Conservation (phyloP, 2,888 invertebrate species). For the Apomyelois bistriatella region DNA sequence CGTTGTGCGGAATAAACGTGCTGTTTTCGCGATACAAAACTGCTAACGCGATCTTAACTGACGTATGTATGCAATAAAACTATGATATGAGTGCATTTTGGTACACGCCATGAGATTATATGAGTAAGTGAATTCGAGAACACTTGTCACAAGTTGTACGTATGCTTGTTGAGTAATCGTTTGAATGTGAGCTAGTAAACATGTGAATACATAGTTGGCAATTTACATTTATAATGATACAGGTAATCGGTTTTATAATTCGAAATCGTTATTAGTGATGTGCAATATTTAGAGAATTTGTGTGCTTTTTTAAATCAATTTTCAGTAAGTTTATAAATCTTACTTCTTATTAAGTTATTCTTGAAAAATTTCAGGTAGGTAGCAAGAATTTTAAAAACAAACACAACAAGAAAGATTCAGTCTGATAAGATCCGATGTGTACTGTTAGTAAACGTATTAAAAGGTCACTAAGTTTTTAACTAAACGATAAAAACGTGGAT, state of each 20-base stretch:
- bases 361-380: no score
- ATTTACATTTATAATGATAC: neutral
- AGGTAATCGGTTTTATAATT: neutral
- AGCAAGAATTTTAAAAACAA: no score
- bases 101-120: neutral
- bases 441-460: no score
- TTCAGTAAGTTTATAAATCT: no score
- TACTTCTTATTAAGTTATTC: no score
- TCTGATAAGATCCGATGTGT: no score
- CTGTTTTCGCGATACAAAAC: neutral
- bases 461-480: no score
- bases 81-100: neutral
- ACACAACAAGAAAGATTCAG: no score
- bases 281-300: neutral
- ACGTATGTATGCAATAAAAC: neutral
- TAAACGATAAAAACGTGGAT: no score
- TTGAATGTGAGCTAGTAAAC: neutral
- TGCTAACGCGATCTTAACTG: neutral
- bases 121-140: neutral
- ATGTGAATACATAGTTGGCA: neutral
- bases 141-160: conserved; percentile 1
- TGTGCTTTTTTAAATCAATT: no score
- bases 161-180: neutral
- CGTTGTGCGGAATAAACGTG: neutral
- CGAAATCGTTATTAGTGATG: neutral